phyloP scores from a whole-genome alignment of 2,888 invertebrate species.

The Mythimna impura region DNA sequence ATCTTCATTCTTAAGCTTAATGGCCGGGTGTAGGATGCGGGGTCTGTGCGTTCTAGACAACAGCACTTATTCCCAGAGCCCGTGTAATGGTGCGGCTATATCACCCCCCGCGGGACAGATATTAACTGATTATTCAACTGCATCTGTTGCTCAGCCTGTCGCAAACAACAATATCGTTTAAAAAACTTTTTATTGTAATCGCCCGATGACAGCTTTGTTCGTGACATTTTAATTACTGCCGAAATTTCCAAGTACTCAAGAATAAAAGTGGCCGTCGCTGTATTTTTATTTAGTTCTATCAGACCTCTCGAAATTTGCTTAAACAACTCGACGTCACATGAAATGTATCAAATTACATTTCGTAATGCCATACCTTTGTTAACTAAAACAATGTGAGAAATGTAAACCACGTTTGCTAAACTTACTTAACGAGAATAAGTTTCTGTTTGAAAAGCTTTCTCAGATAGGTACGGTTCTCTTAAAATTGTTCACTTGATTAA shows the following conservation, averaged over 20 bases:
- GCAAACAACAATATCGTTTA: slow-evolving; percentile 57
- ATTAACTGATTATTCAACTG: slow-evolving; percentile 76
- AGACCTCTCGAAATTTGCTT: slow-evolving; percentile 5
- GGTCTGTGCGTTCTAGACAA: slow-evolving; percentile 77
- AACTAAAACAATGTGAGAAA: slow-evolving; percentile 66
- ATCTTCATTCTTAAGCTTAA: slow-evolving; percentile 81
- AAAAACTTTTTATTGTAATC: slow-evolving; percentile 35
- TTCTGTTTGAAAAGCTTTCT: slow-evolving; percentile 79
- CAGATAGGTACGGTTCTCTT: slow-evolving; percentile 71
- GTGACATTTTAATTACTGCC: slow-evolving; percentile 38
- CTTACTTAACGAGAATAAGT: slow-evolving; percentile 78
- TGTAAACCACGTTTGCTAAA: slow-evolving; percentile 62
- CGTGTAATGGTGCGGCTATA: slow-evolving; percentile 81
- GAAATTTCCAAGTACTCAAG: slow-evolving; percentile 42
- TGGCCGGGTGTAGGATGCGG: slow-evolving; percentile 73
- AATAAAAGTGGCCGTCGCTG: slow-evolving; percentile 16
- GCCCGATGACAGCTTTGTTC: slow-evolving; percentile 26
- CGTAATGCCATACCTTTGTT: slow-evolving; percentile 60
- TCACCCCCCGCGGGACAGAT: slow-evolving; percentile 72
- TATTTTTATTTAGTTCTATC: slow-evolving; percentile 7
- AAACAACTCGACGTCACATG: slow-evolving; percentile 14
- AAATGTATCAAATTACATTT: slow-evolving; percentile 44
- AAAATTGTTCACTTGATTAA: slow-evolving; percentile 79
- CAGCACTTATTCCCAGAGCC: slow-evolving; percentile 80
- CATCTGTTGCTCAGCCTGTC: slow-evolving; percentile 72